A percentile compares a stretch with the other conserved stretches of the same genome.
Conservation (phyloP, 2,113 vertebrate genomes). For the Paracanthobrama guichenoti region DNA sequence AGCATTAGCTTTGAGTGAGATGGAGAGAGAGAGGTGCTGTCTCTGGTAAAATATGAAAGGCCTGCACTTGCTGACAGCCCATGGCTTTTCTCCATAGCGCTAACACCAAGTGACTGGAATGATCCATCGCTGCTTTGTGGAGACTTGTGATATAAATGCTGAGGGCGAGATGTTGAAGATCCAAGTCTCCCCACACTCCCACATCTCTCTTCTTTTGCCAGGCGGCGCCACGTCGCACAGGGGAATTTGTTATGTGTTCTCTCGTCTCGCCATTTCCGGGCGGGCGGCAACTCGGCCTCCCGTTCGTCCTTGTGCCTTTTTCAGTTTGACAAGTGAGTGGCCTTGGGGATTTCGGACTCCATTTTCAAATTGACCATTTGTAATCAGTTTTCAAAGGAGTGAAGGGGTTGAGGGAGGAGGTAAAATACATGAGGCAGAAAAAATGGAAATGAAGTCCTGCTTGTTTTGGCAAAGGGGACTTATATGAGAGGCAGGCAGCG, state of each 20-base stretch:
- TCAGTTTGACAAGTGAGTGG: slow-evolving; percentile 77
- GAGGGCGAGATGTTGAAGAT: slow-evolving; percentile 79
- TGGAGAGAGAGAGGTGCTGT: slow-evolving; percentile 73
- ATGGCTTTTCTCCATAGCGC: slow-evolving; percentile 79
- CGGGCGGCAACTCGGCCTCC: slow-evolving; percentile 62
- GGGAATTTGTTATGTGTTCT: slow-evolving; percentile 74
- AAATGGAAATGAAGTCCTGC: slow-evolving; percentile 52
- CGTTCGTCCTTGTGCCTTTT: slow-evolving; percentile 77
- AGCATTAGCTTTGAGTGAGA: slow-evolving; percentile 74
- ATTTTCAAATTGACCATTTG: slow-evolving; percentile 82
- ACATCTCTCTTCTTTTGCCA: slow-evolving; percentile 61
- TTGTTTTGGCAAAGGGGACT: slow-evolving; percentile 61
- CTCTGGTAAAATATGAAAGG: slow-evolving; percentile 80
- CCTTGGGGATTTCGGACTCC: slow-evolving; percentile 76
- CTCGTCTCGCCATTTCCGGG: slow-evolving; percentile 38
- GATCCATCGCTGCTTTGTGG: slow-evolving; percentile 79
- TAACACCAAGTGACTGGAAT: slow-evolving; percentile 77
- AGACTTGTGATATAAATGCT: slow-evolving; percentile 81
- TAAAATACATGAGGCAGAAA: slow-evolving; percentile 32
- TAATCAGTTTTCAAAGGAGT: slow-evolving; percentile 77
- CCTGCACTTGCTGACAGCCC: slow-evolving; percentile 76
- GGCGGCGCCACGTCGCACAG: slow-evolving; percentile 42
- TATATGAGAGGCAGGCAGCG: not conserved
- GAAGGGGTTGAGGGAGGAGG: slow-evolving; percentile 44
- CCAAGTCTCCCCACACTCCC: slow-evolving; percentile 64